These are phyloP conservation scores for Spatula clypeata DNA, from an alignment of 2,797 vertebrate species.

Conservation along the genomic window DNA sequence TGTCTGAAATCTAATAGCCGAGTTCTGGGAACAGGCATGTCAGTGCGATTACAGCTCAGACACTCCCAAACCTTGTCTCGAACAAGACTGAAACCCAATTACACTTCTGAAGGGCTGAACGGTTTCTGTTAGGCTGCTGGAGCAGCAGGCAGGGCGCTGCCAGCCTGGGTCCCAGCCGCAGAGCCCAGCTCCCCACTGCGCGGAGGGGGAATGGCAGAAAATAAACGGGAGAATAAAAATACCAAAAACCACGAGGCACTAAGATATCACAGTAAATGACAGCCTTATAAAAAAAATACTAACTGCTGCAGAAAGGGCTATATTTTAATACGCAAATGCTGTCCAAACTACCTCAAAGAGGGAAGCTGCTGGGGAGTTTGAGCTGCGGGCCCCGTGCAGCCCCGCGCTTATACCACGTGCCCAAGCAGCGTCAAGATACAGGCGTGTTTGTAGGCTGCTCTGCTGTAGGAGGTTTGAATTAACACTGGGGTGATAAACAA, in stretches of 20 bases:
- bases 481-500: background rate
- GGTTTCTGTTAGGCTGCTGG: background rate
- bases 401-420: accelerated
- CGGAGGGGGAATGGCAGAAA: background rate
- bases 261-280: background rate
- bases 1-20: slow-evolving; percentile 50
- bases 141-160: background rate
- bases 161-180: background rate
- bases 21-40: slow-evolving; percentile 39
- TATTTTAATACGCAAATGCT: background rate
- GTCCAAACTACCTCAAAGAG: background rate
- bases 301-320: background rate
- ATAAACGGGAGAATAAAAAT: background rate
- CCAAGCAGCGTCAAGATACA: background rate
- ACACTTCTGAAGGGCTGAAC: background rate
- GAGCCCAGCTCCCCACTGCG: background rate
- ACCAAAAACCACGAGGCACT: background rate
- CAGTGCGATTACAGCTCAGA: background rate
- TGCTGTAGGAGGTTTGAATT: background rate
- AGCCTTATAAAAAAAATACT: background rate
- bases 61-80: background rate
- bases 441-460: accelerated
- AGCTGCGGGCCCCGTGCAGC: background rate
- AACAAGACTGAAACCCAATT: background rate
- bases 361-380: background rate